Evolutionary conservation across 2,113 vertebrate genomes (phyloP).

Genomic region (Marmota monax): DNA sequence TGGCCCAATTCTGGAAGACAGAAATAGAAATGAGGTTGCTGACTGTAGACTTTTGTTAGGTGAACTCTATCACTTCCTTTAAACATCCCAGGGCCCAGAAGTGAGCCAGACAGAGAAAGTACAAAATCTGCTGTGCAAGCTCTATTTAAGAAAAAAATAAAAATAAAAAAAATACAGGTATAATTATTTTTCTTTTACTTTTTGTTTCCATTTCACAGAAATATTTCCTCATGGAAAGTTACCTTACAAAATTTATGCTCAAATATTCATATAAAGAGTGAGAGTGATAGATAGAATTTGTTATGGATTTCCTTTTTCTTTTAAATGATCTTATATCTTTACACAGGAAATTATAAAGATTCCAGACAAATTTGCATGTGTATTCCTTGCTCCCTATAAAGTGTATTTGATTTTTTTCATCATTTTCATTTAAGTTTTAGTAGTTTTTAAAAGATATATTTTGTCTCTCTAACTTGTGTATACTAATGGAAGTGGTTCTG

Average conservation of each 20-base stretch:
- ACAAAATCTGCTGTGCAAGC: conserved; percentile 81
- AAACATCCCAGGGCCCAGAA: conserved; percentile 69
- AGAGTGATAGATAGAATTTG: conserved; percentile 51
- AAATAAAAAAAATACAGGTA: background rate
- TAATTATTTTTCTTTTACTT: background rate
- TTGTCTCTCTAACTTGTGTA: background rate
- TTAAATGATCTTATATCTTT: conserved; percentile 45
- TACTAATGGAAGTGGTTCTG: background rate
- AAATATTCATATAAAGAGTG: conserved; percentile 78
- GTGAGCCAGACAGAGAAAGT: conserved; percentile 80
- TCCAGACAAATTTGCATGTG: conserved; percentile 63
- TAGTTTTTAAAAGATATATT: background rate
- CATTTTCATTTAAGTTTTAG: background rate
- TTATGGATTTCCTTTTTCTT: background rate
- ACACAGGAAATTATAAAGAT: conserved; percentile 68
- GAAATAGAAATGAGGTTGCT: conserved; percentile 83
- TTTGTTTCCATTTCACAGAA: conserved; percentile 59
- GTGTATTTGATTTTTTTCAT: background rate
- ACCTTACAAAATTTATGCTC: conserved; percentile 79
- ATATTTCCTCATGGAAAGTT: conserved; percentile 75
- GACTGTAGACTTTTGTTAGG: conserved; percentile 79
- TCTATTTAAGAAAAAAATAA: conserved; percentile 78
- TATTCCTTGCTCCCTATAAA: conserved; percentile 58
- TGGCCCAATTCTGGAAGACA: conserved; percentile 72
- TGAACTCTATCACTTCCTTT: conserved; percentile 78